A percentile compares a stretch with the other conserved stretches of the same genome.
phyloP scores from a whole-genome alignment of 2,888 invertebrate genomes.

The Drosophila tanythrix region DNA sequence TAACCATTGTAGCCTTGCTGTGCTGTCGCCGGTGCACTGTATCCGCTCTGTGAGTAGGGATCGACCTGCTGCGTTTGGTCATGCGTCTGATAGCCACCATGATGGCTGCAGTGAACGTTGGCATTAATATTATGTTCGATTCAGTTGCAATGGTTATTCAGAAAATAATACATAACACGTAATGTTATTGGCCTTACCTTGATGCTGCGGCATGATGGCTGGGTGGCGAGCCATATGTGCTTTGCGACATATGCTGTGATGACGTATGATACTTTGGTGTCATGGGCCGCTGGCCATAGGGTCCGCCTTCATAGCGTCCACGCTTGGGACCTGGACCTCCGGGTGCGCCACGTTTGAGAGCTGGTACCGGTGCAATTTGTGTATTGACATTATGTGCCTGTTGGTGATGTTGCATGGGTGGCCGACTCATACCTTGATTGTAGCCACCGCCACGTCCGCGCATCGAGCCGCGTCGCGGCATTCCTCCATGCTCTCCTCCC shows the following conservation, averaged over 20 bases:
- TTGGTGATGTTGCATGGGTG: constrained; percentile 80
- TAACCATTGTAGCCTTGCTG: constrained; percentile 84
- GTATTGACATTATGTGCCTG: constrained; percentile 83
- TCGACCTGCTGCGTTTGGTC: constrained; percentile 84
- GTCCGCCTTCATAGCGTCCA: constrained; percentile 84
- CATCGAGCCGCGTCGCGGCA: constrained; percentile 82
- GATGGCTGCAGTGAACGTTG: constrained; percentile 76
- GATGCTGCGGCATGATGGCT: constrained; percentile 76
- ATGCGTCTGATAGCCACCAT: constrained; percentile 82
- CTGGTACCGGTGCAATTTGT: constrained; percentile 84
- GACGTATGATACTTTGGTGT: constrained; percentile 84
- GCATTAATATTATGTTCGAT: constrained; percentile 45
- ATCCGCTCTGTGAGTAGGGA: constrained; percentile 84
- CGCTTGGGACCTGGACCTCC: constrained; percentile 85
- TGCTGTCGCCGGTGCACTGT: constrained; percentile 77
- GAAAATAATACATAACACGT: background rate
- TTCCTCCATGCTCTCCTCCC: constrained; percentile 74
- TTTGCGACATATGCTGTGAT: constrained; percentile 78
- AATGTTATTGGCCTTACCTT: constrained; percentile 66
- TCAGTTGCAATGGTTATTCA: background rate
- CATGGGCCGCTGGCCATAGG: constrained; percentile 83
- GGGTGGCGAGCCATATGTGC: constrained; percentile 75
- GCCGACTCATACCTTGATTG: constrained; percentile 82
- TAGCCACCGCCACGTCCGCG: constrained; percentile 84
- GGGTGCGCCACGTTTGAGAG: constrained; percentile 84